Conservation (phyloP, 2,797 vertebrate species). For the Pampus argenteus region DNA sequence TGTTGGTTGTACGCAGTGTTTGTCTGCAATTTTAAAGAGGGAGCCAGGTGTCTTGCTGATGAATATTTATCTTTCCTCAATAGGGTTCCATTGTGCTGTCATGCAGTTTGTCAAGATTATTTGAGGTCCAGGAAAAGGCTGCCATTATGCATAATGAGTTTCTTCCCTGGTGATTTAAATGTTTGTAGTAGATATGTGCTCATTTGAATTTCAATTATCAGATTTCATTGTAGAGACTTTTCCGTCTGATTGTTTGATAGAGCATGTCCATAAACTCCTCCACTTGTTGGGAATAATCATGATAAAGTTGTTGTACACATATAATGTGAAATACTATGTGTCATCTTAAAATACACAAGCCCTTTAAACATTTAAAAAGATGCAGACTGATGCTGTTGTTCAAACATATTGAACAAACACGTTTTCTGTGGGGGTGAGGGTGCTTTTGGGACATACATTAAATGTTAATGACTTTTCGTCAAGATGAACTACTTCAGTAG, state of each 20-base stretch:
- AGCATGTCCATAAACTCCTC: conserved; percentile 59
- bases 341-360: conserved; percentile 37
- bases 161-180: conserved; percentile 69
- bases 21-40: conserved; percentile 42
- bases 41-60: conserved; percentile 38
- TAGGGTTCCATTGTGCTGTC: conserved; percentile 70
- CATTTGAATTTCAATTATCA: conserved; percentile 77
- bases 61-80: conserved; percentile 67
- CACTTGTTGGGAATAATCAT: conserved; percentile 55
- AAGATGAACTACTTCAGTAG: conserved; percentile 1
- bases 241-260: conserved; percentile 63
- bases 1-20: conserved; percentile 17
- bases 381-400: conserved; percentile 35
- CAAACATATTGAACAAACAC: conserved; percentile 54
- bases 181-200: conserved; percentile 64
- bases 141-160: conserved; percentile 72
- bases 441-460: conserved; percentile 17
- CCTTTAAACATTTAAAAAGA: conserved; percentile 59
- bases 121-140: conserved; percentile 69
- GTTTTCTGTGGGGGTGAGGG: background rate
- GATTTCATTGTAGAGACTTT: conserved; percentile 40
- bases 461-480: conserved; percentile 32
- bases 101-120: conserved; percentile 70
- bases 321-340: conserved; percentile 32
- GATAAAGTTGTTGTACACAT: conserved; percentile 37